phyloP scores from a whole-genome alignment of 2,113 vertebrate species.

The Chinchilla lanigera region DNA sequence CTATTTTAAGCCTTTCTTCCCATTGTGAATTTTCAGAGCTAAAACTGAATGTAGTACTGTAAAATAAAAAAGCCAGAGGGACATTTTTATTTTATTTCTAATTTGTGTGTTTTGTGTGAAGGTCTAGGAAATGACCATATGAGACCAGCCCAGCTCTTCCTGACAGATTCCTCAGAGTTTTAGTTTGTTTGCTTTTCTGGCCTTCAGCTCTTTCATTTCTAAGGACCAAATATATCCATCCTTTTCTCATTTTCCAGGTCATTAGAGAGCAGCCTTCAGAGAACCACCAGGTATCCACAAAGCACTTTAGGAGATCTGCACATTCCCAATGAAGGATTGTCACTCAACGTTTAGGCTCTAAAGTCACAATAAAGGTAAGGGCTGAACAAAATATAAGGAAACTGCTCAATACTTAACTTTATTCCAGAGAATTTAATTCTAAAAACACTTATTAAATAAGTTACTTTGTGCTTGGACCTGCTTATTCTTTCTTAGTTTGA shows the following conservation, averaged over 20 bases:
- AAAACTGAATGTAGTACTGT: neutral
- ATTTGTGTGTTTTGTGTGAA: neutral
- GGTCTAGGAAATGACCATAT: neutral
- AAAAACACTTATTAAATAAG: neutral
- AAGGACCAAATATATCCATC: neutral
- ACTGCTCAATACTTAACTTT: neutral
- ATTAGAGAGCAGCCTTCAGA: conserved; percentile 58
- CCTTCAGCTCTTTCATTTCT: neutral
- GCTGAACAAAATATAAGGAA: neutral
- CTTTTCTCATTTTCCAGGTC: conserved; percentile 73
- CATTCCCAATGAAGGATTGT: neutral
- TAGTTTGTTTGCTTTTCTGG: neutral
- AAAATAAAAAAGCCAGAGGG: conserved; percentile 17
- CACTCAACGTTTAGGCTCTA: neutral
- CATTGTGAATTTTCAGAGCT: conserved; percentile 56
- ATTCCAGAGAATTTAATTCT: neutral
- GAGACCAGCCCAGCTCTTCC: neutral
- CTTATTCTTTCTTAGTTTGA: neutral
- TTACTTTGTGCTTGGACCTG: neutral
- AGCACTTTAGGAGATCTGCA: neutral
- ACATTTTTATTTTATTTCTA: conserved; percentile 1
- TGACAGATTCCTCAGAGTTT: neutral
- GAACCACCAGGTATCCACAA: conserved; percentile 16
- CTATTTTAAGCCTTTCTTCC: conserved; percentile 68
- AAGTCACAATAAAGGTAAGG: neutral